phyloP scores from a whole-genome alignment of 2,113 vertebrate genomes.

The Eleginops maclovinus region DNA sequence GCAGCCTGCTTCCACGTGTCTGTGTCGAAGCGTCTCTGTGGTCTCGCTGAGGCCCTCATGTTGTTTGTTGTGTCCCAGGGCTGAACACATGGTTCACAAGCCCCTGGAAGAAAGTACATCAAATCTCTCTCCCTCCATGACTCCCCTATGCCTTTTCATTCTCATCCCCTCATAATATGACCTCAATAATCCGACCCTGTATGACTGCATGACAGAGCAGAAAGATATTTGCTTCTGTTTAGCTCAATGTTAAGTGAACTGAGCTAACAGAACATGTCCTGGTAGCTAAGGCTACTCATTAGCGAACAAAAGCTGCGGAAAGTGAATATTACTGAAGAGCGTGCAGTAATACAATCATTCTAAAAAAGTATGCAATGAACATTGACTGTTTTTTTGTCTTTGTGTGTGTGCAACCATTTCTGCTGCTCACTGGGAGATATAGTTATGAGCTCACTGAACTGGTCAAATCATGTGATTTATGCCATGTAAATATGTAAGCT shows the following conservation, averaged over 20 bases:
- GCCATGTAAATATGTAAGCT: constrained; percentile 14
- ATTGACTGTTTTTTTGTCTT: constrained; percentile 18
- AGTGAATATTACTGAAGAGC: constrained; percentile 9
- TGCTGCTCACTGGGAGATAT: constrained; percentile 5
- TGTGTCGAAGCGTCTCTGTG: constrained; percentile 29
- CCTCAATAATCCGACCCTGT: constrained; percentile 67
- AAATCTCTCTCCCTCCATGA: constrained; percentile 39
- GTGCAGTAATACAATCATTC: constrained; percentile 21
- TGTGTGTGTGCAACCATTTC: neutral
- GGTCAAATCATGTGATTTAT: constrained; percentile 29
- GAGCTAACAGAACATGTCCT: constrained; percentile 44
- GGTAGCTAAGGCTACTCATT: constrained; percentile 25
- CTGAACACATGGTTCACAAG: constrained; percentile 68
- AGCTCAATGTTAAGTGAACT: constrained; percentile 28
- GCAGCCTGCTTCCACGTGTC: constrained; percentile 57
- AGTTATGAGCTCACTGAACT: constrained; percentile 12
- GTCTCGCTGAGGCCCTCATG: constrained; percentile 39
- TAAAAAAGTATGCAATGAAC: constrained; percentile 21
- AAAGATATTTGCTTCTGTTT: constrained; percentile 35
- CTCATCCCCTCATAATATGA: constrained; percentile 58
- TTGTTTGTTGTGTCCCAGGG: constrained; percentile 66
- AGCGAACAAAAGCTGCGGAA: constrained; percentile 7
- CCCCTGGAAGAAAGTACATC: constrained; percentile 62
- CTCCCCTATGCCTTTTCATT: constrained; percentile 30
- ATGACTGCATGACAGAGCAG: constrained; percentile 56